A percentile compares a stretch with the other conserved stretches of the same genome.
phyloP scores from a whole-genome alignment of 2,888 invertebrate genomes.

The Steinernema hermaphroditum region DNA sequence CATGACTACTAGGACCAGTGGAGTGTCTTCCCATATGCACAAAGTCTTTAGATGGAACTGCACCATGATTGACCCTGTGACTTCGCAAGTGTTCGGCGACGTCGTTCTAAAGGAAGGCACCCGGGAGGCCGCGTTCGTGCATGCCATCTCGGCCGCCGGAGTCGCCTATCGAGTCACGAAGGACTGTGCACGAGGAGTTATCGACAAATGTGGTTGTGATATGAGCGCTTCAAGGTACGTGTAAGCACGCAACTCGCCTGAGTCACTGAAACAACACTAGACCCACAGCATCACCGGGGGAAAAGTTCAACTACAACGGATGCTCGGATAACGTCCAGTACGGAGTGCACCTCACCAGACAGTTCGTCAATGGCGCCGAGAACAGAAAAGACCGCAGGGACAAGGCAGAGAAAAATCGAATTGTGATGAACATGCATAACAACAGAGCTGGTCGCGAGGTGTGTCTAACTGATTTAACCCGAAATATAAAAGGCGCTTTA shows the following conservation, averaged over 20 bases:
- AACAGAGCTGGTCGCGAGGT: conserved; percentile 69
- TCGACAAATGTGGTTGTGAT: conserved; percentile 70
- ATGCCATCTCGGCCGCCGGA: conserved; percentile 62
- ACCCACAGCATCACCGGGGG: conserved; percentile 16
- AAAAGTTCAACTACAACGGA: conserved; percentile 66
- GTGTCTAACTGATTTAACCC: background rate
- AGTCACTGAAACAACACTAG: background rate
- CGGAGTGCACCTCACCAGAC: conserved; percentile 57
- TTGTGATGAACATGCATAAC: conserved; percentile 68
- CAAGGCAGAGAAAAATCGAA: conserved; percentile 33
- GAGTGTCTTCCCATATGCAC: no score
- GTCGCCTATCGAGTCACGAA: conserved; percentile 69
- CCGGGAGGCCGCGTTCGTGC: conserved; percentile 63
- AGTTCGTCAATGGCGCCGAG: conserved; percentile 67
- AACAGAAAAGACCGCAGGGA: conserved; percentile 42
- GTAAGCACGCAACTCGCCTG: background rate
- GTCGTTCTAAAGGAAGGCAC: conserved; percentile 61
- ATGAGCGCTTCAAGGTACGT: conserved; percentile 46
- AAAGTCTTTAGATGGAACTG: conserved; percentile 58
- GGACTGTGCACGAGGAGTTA: conserved; percentile 68
- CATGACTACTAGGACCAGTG: no score
- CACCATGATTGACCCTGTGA: conserved; percentile 50
- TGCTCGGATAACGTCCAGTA: conserved; percentile 68
- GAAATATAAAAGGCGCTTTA: conserved; percentile 41
- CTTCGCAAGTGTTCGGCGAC: conserved; percentile 52